Percentiles rank a stretch among this genome's conserved stretches.
phyloP scores from a whole-genome alignment of 2,797 vertebrate species.

The Crax fasciolata region DNA sequence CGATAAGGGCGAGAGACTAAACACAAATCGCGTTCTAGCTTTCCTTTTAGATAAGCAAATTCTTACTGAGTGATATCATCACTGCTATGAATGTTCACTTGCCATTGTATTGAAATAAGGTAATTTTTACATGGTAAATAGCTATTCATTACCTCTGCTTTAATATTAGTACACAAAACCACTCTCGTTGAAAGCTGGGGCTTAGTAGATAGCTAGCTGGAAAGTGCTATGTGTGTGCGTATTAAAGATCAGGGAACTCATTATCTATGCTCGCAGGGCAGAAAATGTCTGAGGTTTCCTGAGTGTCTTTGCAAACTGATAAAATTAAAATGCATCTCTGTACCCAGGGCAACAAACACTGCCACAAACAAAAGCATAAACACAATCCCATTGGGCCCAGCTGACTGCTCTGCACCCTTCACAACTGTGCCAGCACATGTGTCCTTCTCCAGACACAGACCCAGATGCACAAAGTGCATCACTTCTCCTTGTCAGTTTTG shows the following conservation, averaged over 20 bases:
- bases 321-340: not conserved
- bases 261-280: not conserved
- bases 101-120: not conserved
- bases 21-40: not conserved
- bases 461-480: rapidly evolving
- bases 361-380: not conserved
- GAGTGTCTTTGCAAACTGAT: constrained; percentile 3
- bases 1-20: not conserved
- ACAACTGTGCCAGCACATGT: rapidly evolving
- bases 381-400: not conserved
- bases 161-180: not conserved
- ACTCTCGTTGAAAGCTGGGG: not conserved
- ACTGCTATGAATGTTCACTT: not conserved
- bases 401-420: not conserved
- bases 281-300: not conserved
- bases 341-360: not conserved
- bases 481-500: not conserved
- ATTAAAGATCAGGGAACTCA: not conserved
- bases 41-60: not conserved
- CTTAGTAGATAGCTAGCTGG: not conserved
- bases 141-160: constrained; percentile 27
- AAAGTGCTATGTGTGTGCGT: not conserved
- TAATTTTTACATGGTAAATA: not conserved
- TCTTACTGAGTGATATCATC: not conserved
- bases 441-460: not conserved